phyloP scores from a whole-genome alignment of 2,888 invertebrate genomes.

The Auanema freiburgensis region DNA sequence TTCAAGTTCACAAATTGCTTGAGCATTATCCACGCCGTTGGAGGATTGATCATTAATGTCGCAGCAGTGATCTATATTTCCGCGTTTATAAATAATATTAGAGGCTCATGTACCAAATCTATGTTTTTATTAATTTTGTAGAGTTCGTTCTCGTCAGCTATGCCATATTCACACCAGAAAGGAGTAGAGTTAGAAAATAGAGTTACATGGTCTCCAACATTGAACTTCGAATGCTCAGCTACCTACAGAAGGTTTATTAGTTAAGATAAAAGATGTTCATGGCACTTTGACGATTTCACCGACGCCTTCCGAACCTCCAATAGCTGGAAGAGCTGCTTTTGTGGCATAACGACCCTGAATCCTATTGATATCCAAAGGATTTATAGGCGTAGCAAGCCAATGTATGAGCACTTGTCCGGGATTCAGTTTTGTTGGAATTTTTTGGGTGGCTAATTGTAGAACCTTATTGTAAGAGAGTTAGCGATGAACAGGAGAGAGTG shows the following conservation, averaged over 20 bases:
- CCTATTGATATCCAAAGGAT: slow-evolving; percentile 58
- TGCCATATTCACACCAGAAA: slow-evolving; percentile 47
- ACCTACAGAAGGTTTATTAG: background rate
- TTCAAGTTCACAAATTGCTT: slow-evolving; percentile 76
- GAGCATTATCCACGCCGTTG: slow-evolving; percentile 92
- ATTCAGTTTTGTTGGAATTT: slow-evolving; percentile 26
- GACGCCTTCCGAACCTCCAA: slow-evolving; percentile 91
- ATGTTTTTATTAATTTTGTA: slow-evolving; percentile 62
- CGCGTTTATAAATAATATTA: background rate
- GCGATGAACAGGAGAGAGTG: too few species aligned
- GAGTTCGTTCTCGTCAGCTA: slow-evolving; percentile 39
- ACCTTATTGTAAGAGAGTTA: slow-evolving; percentile 22
- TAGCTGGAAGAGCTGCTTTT: slow-evolving; percentile 73
- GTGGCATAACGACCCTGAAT: slow-evolving; percentile 36
- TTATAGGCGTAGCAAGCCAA: slow-evolving; percentile 60
- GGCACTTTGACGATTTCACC: slow-evolving; percentile 79
- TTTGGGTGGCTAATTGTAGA: slow-evolving; percentile 28
- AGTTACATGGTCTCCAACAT: slow-evolving; percentile 45
- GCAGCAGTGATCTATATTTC: slow-evolving; percentile 68
- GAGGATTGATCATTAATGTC: slow-evolving; percentile 90
- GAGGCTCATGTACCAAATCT: slow-evolving; percentile 34
- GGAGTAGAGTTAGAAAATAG: slow-evolving; percentile 29
- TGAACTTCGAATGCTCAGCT: slow-evolving; percentile 4
- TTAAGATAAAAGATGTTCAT: background rate
- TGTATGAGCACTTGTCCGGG: slow-evolving; percentile 45